These are phyloP conservation scores for Diachrysia chrysitis DNA, from an alignment of 2,888 invertebrate genomes.

Conservation along the genomic window DNA sequence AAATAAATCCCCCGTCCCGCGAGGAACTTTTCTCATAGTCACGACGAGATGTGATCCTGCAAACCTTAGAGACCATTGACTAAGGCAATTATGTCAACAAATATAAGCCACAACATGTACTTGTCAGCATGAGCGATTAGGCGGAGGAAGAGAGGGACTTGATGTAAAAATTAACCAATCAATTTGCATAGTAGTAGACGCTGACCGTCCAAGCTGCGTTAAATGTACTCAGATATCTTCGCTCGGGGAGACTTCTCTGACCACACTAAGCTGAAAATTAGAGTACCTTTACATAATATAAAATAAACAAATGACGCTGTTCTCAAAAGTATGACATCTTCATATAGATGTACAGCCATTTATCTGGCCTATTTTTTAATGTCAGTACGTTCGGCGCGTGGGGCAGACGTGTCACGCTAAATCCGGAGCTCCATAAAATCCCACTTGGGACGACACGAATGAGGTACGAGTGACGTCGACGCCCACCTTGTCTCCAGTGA, in stretches of 20 bases:
- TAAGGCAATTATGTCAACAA: slow-evolving; percentile 20
- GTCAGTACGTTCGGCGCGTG: slow-evolving; percentile 30
- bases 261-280: not conserved
- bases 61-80: slow-evolving; percentile 58
- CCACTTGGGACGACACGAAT: slow-evolving; percentile 62
- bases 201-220: too few relatives aligned
- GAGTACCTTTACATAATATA: slow-evolving; percentile 14
- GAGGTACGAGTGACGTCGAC: slow-evolving; percentile 59
- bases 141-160: not conserved
- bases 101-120: not conserved
- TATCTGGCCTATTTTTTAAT: slow-evolving; percentile 25
- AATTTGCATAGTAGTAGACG: not conserved
- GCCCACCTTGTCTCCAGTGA: slow-evolving; percentile 59
- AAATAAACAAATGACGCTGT: slow-evolving; percentile 11
- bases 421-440: slow-evolving; percentile 67
- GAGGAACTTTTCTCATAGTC: slow-evolving; percentile 83
- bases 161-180: not conserved
- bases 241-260: not conserved
- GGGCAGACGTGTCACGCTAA: slow-evolving; percentile 44
- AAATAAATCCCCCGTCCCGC: slow-evolving; percentile 82
- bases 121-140: not conserved
- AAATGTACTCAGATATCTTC: too few relatives aligned
- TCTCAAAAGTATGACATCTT: slow-evolving; percentile 1
- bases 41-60: slow-evolving; percentile 72
- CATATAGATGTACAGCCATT: slow-evolving; percentile 18